Base-by-base conservation (phyloP, 2,888 invertebrate species). In the Silvanus unidentatus region DNA sequence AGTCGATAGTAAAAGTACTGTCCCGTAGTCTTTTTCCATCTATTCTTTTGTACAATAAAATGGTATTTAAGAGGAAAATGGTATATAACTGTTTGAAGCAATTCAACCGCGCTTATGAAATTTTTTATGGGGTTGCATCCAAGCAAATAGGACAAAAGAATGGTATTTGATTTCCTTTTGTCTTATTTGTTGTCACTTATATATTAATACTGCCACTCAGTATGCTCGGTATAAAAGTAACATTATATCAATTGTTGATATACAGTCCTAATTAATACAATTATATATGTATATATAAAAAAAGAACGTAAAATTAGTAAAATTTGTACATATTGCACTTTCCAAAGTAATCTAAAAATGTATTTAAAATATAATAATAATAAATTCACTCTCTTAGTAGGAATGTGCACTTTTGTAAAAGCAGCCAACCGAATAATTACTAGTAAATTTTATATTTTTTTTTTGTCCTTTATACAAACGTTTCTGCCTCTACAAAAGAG, bases 271-370 rank as follows among this genome's bases (percentile, higher is more conserved):
- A 65, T 63, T 64, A 65, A 63, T 64, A 64, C 22, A 22, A 22
- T 22, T 22, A 22, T 22, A 22, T 22, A 22, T 22, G n/a, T n/a
- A 22, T 22, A 57, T 64, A 66, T 64, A 63, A 62, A 67, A 65
- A 67, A 68, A 70, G 68, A 70, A 69, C 63, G 62, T 64, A 68
- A 37, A 70, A 70, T 71, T 71, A 72, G 69, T 78, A 79, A 79
- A 79, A 80, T 81, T 81, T 81, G 80, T 81, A 81, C 80, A 81
- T 81, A 81, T 81, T 81, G 81, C 81, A 81, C 81, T 79, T 79
- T 77, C 62, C 64, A 63, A 67, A 59, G 64, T 64, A 64, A 61
- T 63, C 62, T 66, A 63, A 55, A 58, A 54, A 57, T 60, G 55
- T 57, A 52, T 42, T 45, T 37, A 5, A 22, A 30, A 11, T 34